phyloP scores from a whole-genome alignment of 1,140 invertebrate genomes.

The Lucilia sericata region DNA sequence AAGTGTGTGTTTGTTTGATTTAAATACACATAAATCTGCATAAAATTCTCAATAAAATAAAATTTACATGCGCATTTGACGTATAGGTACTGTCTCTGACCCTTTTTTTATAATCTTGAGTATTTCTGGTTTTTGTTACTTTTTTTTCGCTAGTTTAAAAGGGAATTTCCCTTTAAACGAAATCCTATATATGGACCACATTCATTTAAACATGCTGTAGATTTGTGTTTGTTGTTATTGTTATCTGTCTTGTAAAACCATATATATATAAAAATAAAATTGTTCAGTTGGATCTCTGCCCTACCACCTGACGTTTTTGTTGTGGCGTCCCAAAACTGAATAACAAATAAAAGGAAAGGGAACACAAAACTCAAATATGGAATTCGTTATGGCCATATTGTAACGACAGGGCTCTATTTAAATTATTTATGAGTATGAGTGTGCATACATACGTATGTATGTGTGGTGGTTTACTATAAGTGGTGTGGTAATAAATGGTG shows the following conservation, averaged over 20 bases:
- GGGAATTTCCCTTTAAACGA: background rate
- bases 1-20: background rate
- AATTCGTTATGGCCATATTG: conserved; percentile 18
- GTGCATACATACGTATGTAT: background rate
- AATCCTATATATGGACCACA: background rate
- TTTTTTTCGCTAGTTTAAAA: background rate
- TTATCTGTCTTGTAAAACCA: conserved; percentile 20
- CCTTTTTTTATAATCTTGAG: background rate
- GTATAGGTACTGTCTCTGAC: background rate
- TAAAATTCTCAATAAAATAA: conserved; percentile 13
- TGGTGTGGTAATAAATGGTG: background rate
- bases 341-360: background rate
- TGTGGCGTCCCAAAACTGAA: background rate
- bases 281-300: background rate
- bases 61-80: conserved; percentile 20
- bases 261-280: background rate
- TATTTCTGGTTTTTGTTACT: background rate
- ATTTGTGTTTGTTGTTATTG: background rate
- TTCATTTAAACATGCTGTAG: background rate
- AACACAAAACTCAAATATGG: background rate
- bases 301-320: conserved; percentile 1
- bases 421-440: background rate
- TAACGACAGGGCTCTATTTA: background rate
- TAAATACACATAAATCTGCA: background rate
- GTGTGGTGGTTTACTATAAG: background rate